phyloP scores from a whole-genome alignment of 1,140 invertebrate genomes.

The Thalassaphorura encarpata region DNA sequence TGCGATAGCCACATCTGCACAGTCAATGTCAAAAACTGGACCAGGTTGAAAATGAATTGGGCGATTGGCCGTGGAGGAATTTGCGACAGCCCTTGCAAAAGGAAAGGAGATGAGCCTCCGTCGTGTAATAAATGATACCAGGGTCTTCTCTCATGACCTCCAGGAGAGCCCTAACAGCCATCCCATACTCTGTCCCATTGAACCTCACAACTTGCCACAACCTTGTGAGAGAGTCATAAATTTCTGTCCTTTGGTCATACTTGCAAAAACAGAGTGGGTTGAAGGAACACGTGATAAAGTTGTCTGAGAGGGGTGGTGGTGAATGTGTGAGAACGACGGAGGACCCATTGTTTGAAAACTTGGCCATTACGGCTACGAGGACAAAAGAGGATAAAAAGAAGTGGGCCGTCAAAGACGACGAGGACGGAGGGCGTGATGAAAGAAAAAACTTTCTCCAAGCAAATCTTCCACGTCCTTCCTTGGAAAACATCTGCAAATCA shows the following conservation, averaged over 20 bases:
- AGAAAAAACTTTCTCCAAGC: too few relatives aligned
- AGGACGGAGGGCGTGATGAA: too few relatives aligned
- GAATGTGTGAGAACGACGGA: too few relatives aligned
- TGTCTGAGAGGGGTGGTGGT: slow-evolving; percentile 29
- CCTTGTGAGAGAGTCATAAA: slow-evolving; percentile 28
- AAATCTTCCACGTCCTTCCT: too few relatives aligned
- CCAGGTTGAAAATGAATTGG: slow-evolving; percentile 21
- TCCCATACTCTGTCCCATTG: slow-evolving; percentile 24
- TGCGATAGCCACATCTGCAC: slow-evolving; percentile 27
- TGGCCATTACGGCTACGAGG: too few relatives aligned
- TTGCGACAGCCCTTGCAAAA: slow-evolving; percentile 22
- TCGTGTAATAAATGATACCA: slow-evolving; percentile 22
- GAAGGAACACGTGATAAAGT: slow-evolving; percentile 30
- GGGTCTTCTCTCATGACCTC: slow-evolving; percentile 22
- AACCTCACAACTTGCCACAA: slow-evolving; percentile 29
- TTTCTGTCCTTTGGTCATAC: slow-evolving; percentile 31
- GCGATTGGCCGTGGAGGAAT: slow-evolving; percentile 11
- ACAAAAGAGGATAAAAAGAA: too few relatives aligned
- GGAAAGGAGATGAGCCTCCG: slow-evolving; percentile 14
- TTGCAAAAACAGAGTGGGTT: slow-evolving; percentile 32
- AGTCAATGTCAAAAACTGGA: slow-evolving; percentile 31
- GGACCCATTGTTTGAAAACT: too few relatives aligned
- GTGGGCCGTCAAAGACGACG: too few relatives aligned
- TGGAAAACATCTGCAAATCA: too few relatives aligned
- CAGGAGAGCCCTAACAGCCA: slow-evolving; percentile 12